A percentile compares a stretch with the other conserved stretches of the same genome.
phyloP scores from a whole-genome alignment of 2,888 invertebrate species.

The Drosophila prolongata region DNA sequence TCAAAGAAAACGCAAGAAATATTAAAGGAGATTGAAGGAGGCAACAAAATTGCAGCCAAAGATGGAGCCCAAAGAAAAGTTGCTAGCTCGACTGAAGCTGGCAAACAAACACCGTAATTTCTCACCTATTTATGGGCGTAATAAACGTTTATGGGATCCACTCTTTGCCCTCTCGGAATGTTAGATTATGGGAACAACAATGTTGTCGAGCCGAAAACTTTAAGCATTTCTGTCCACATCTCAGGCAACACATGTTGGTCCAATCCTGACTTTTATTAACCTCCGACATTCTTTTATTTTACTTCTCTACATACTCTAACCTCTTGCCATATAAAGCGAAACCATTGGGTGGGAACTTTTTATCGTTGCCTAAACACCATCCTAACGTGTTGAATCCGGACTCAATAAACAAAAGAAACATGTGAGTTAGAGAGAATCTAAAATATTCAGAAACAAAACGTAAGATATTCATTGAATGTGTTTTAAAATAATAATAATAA shows the following conservation, averaged over 20 bases:
- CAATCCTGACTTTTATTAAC: conserved; percentile 26
- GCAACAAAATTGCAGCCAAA: conserved; percentile 72
- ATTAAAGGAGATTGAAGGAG: conserved; percentile 51
- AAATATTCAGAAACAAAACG: too few relatives aligned
- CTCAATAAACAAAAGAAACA: neutral
- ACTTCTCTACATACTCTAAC: neutral
- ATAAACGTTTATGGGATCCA: conserved; percentile 74
- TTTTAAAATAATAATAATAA: too few relatives aligned
- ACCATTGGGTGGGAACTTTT: neutral
- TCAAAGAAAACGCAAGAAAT: conserved; percentile 50
- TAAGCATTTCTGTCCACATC: conserved; percentile 37
- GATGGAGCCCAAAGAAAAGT: conserved; percentile 36
- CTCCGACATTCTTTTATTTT: conserved; percentile 19
- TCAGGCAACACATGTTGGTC: conserved; percentile 15
- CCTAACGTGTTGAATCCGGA: neutral
- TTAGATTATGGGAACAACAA: conserved; percentile 55
- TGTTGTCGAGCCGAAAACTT: conserved; percentile 57
- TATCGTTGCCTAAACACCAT: neutral
- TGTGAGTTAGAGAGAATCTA: neutral
- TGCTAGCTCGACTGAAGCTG: conserved; percentile 42
- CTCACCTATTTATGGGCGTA: conserved; percentile 77
- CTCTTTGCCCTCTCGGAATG: conserved; percentile 10
- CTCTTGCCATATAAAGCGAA: neutral
- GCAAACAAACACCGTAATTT: conserved; percentile 71
- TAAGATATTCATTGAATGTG: too few relatives aligned